Evolutionary conservation across 2,797 vertebrate genomes (phyloP).

Genomic region (Phrynocephalus guinanensis): DNA sequence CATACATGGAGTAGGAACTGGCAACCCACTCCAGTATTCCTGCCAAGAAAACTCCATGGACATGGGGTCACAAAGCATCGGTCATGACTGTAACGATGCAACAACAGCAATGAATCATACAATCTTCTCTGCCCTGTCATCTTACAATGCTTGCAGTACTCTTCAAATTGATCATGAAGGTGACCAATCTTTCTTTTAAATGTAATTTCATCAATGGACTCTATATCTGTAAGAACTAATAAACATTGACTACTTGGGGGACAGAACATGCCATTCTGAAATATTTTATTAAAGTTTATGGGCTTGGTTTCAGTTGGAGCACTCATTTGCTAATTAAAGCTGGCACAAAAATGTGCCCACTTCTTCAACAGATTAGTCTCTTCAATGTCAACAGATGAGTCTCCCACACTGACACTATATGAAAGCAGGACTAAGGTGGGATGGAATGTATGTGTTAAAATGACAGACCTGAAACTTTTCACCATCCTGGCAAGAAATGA

Average conservation of each 20-base stretch:
- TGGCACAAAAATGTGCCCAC: slow-evolving; percentile 17
- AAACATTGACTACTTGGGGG: slow-evolving; percentile 31
- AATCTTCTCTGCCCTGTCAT: no score
- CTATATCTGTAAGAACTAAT: slow-evolving; percentile 16
- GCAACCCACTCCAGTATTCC: no score
- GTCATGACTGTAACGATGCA: no score
- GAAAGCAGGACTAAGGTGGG: slow-evolving; percentile 1
- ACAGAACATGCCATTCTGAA: not conserved
- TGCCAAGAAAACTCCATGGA: no score
- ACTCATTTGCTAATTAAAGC: not conserved
- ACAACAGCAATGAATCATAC: no score
- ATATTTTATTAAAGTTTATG: rapidly evolving
- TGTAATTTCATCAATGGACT: not conserved
- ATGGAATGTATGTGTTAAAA: not conserved
- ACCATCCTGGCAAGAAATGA: not conserved
- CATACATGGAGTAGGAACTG: no score
- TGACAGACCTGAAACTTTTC: not conserved
- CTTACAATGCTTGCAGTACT: no score
- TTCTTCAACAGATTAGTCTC: slow-evolving; percentile 21
- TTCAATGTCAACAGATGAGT: slow-evolving; percentile 22
- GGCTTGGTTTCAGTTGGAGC: not conserved
- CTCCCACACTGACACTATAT: slow-evolving; percentile 35
- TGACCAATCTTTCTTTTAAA: not conserved
- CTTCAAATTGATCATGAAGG: not conserved
- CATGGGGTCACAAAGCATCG: no score